Base-by-base conservation (phyloP, 2,113 vertebrate genomes). In the Neotoma lepida region DNA sequence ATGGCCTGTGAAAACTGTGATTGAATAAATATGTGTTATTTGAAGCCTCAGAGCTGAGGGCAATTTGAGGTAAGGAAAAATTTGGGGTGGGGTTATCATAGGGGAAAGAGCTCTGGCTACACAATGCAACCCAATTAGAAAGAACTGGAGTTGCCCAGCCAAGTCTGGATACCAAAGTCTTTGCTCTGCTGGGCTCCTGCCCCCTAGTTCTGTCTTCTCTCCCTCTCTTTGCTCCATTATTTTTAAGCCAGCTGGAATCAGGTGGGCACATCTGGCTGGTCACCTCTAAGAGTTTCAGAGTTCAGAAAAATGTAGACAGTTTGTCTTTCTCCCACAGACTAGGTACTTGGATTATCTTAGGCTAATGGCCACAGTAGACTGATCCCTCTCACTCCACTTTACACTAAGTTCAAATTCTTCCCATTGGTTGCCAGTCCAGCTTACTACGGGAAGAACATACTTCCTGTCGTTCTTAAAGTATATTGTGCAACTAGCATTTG, bases 301-400 rank as follows among this genome's bases (percentile, higher is more conserved):
- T 89, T 78, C 46, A 89, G 56, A 89, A 88, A 93, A 89, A 85
- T 35, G 5, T 24, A 33, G 7, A 51, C 9, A 61, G 44, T 90
- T 84, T 10, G 22, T 82, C 26, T 26, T 66, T 17, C 26, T 22
- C 2, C 41, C 54, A 35, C 44, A 89, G 14, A 54, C 14, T 86
- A 6, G 44, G 49, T 44, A n/a, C 26, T 51, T 68, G 44, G 6
- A 9, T 73, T 41, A 30, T 24, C 2, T 90, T 70, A 46, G 18
- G 24, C 35, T 64, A 46, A 63, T 3, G 41, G 13, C 33, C 49
- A 87, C 14, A 44, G 41, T 7, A 68, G 18, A 86, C 6, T 13
- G 41, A 87, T 24, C 3, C 2, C 28, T 22, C 0, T 20, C 26
- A 9, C 1, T 4, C 13, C 14, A 58, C 24, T 14, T 49, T 2